These are phyloP conservation scores for Agriopis marginaria DNA, from an alignment of 2,888 invertebrate species.

Conservation along the genomic window DNA sequence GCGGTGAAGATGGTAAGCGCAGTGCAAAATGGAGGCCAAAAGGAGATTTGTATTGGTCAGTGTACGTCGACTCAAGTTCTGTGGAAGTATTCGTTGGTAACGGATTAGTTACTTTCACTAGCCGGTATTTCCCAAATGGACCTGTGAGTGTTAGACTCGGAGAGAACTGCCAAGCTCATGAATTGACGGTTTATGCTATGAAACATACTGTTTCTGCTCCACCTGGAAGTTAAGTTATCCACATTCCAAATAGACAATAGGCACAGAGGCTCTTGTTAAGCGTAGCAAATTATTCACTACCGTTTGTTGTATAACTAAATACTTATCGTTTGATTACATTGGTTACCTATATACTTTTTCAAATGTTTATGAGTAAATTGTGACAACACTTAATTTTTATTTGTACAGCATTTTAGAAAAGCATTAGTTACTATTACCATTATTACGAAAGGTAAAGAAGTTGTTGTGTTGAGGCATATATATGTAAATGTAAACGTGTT, in stretches of 20 bases:
- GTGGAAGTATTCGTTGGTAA: slow-evolving; percentile 66
- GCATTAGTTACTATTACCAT: no score
- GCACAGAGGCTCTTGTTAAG: neutral
- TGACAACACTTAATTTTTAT: neutral
- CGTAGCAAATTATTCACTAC: neutral
- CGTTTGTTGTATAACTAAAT: no score
- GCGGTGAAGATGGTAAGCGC: slow-evolving; percentile 67
- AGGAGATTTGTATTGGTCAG: slow-evolving; percentile 49
- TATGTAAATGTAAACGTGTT: no score
- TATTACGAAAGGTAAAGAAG: no score
- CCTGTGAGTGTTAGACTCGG: slow-evolving; percentile 52
- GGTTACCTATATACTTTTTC: no score
- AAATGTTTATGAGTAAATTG: neutral
- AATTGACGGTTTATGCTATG: slow-evolving; percentile 52
- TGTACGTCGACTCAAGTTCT: slow-evolving; percentile 70
- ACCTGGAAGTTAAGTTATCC: neutral
- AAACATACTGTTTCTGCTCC: slow-evolving; percentile 51
- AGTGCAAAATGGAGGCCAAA: slow-evolving; percentile 65
- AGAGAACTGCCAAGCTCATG: slow-evolving; percentile 36
- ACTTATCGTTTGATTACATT: no score
- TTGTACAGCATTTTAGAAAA: no score
- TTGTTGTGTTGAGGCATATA: no score
- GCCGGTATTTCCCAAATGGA: slow-evolving; percentile 64
- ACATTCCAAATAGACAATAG: neutral
- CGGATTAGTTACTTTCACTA: slow-evolving; percentile 71